Evolutionary conservation across 2,113 vertebrate species (phyloP).

Genomic region (Ursus arctos): DNA sequence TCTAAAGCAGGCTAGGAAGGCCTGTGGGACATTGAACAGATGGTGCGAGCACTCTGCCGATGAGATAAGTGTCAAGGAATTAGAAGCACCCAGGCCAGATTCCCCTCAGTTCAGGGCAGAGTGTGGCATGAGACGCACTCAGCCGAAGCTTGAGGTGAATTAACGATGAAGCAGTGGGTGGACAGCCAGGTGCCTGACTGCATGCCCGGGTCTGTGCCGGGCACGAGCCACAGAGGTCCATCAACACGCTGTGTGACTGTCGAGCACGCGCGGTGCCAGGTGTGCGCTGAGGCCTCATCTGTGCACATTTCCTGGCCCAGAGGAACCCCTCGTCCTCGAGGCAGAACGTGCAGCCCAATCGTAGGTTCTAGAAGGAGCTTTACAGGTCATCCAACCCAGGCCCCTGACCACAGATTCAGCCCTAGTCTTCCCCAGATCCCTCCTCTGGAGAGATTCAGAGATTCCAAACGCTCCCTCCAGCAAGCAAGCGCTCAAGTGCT

Average conservation of each 20-base stretch:
- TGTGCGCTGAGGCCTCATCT: not conserved
- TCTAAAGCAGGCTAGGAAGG: slow-evolving; percentile 72
- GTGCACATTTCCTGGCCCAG: not conserved
- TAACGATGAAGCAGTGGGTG: slow-evolving; percentile 76
- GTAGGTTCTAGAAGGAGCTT: not conserved
- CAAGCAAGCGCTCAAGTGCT: not conserved
- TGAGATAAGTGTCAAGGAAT: slow-evolving; percentile 85
- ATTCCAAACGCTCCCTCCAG: not conserved
- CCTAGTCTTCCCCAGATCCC: not conserved
- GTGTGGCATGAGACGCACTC: slow-evolving; percentile 60
- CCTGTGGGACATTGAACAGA: slow-evolving; percentile 76
- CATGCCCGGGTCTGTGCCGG: slow-evolving; percentile 77
- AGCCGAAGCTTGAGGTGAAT: slow-evolving; percentile 74
- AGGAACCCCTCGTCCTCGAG: not conserved
- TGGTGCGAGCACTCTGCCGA: slow-evolving; percentile 52
- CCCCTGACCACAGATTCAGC: not conserved
- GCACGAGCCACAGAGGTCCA: slow-evolving; percentile 67
- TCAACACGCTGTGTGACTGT: slow-evolving; percentile 62
- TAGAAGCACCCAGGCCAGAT: slow-evolving; percentile 79
- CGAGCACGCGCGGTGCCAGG: not conserved
- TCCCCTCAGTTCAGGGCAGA: slow-evolving; percentile 67
- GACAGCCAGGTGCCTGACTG: slow-evolving; percentile 68
- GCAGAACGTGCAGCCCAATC: not conserved
- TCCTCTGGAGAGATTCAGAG: not conserved
- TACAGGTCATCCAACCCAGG: not conserved